phyloP scores from a whole-genome alignment of 2,888 invertebrate genomes.

The Andricus curvator region DNA sequence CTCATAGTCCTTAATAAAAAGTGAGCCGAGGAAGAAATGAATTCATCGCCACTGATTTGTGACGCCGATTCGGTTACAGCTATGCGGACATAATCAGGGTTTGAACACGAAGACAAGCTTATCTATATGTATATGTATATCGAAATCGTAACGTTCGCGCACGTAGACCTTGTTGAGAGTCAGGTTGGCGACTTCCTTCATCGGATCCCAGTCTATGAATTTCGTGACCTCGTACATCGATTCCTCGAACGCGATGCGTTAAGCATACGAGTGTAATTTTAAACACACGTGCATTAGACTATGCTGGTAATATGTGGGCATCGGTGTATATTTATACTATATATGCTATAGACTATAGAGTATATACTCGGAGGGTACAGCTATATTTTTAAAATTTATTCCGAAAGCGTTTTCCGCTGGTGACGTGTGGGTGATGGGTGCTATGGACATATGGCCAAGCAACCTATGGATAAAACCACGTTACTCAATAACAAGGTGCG shows the following conservation, averaged over 20 bases:
- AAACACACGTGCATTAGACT: conserved; percentile 34
- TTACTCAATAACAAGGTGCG: conserved; percentile 46
- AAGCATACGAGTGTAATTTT: conserved; percentile 49
- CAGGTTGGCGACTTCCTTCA: conserved; percentile 42
- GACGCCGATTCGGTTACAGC: conserved; percentile 26
- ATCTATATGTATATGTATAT: conserved; percentile 15
- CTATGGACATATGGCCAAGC: conserved; percentile 25
- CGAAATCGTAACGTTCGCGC: conserved; percentile 20
- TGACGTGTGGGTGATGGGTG: conserved; percentile 44
- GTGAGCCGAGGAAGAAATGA: background rate
- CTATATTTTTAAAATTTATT: conserved; percentile 48
- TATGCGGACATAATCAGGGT: conserved; percentile 30
- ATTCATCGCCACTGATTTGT: conserved; percentile 3
- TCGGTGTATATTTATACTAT: conserved; percentile 21
- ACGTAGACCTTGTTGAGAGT: conserved; percentile 39
- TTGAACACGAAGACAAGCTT: background rate
- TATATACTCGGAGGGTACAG: conserved; percentile 25
- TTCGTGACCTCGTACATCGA: conserved; percentile 62
- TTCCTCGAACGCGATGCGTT: conserved; percentile 57
- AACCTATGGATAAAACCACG: conserved; percentile 37
- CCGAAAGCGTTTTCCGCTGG: conserved; percentile 45
- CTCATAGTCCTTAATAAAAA: background rate
- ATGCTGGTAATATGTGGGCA: conserved; percentile 7
- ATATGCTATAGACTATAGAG: background rate
- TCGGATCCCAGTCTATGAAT: conserved; percentile 55